These are phyloP conservation scores for Solea senegalensis DNA, from an alignment of 2,113 vertebrate genomes.

Conservation along the genomic window DNA sequence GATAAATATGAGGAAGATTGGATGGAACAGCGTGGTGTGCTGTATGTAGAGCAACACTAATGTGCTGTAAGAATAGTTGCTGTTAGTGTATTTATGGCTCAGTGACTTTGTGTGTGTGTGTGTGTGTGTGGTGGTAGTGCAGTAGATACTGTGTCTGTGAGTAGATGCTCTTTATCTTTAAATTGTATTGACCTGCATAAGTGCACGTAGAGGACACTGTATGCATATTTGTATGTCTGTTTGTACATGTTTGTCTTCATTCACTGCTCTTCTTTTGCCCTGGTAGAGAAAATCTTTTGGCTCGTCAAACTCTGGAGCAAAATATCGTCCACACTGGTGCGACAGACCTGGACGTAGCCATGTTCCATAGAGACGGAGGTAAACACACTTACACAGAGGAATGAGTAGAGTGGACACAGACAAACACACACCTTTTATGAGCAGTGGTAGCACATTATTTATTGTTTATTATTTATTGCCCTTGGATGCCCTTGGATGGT, in stretches of 20 bases:
- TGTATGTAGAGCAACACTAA: slow-evolving; percentile 71
- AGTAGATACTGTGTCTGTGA: neutral
- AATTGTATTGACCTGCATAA: neutral
- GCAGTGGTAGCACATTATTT: neutral
- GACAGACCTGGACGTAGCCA: slow-evolving; percentile 95
- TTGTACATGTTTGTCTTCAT: slow-evolving; percentile 2
- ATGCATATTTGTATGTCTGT: neutral
- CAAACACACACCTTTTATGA: neutral
- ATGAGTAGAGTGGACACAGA: neutral
- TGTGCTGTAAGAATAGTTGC: slow-evolving; percentile 44
- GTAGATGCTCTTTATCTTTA: neutral
- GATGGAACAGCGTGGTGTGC: slow-evolving; percentile 40
- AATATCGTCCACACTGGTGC: slow-evolving; percentile 90
- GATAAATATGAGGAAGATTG: slow-evolving; percentile 52
- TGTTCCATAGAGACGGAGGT: slow-evolving; percentile 98
- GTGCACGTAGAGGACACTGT: neutral
- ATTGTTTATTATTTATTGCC: too few species aligned
- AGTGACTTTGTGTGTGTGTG: slow-evolving; percentile 24
- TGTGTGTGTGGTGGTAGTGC: neutral
- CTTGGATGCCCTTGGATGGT: neutral
- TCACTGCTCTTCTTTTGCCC: slow-evolving; percentile 17
- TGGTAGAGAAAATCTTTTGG: slow-evolving; percentile 89
- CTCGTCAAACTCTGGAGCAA: slow-evolving; percentile 90
- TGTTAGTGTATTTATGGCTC: slow-evolving; percentile 35
- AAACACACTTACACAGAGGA: slow-evolving; percentile 15